A percentile compares a stretch with the other conserved stretches of the same genome.
phyloP scores from a whole-genome alignment of 2,888 invertebrate genomes.

The Pheosia gnoma region DNA sequence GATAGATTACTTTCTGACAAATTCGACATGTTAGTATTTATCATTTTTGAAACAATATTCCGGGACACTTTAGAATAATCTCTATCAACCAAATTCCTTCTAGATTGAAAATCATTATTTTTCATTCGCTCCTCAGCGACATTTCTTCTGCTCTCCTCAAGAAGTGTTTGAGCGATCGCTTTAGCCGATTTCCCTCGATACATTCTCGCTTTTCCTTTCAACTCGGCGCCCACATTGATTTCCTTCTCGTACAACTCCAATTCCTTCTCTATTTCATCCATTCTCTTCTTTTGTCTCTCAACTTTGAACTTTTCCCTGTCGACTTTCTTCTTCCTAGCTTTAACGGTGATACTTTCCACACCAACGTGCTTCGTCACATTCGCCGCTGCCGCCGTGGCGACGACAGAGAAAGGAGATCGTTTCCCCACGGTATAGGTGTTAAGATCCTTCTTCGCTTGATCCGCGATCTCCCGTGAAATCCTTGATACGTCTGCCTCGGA shows the following conservation, averaged over 20 bases:
- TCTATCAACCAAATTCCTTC: conserved; percentile 49
- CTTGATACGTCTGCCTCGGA: conserved; percentile 87
- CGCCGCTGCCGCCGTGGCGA: conserved; percentile 85
- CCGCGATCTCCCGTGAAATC: conserved; percentile 87
- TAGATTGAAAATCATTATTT: conserved; percentile 55
- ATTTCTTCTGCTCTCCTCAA: conserved; percentile 84
- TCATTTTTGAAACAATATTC: conserved; percentile 48
- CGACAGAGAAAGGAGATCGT: conserved; percentile 85
- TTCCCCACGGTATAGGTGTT: conserved; percentile 84
- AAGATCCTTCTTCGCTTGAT: conserved; percentile 87
- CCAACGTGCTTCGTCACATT: conserved; percentile 87
- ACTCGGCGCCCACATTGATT: conserved; percentile 76
- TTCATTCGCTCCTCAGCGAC: conserved; percentile 71
- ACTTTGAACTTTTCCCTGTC: conserved; percentile 64
- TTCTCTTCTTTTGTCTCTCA: conserved; percentile 75
- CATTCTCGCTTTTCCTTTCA: conserved; percentile 81
- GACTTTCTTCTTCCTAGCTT: conserved; percentile 77
- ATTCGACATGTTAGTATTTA: conserved; percentile 45
- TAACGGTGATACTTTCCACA: conserved; percentile 76
- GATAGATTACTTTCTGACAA: conserved; percentile 49
- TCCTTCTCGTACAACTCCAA: conserved; percentile 70
- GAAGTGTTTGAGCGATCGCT: conserved; percentile 87
- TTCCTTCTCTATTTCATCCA: conserved; percentile 72
- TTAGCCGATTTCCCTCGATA: conserved; percentile 90
- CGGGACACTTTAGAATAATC: conserved; percentile 50